Conservation (phyloP, 2,888 invertebrate genomes). For the Empis stercorea region DNA sequence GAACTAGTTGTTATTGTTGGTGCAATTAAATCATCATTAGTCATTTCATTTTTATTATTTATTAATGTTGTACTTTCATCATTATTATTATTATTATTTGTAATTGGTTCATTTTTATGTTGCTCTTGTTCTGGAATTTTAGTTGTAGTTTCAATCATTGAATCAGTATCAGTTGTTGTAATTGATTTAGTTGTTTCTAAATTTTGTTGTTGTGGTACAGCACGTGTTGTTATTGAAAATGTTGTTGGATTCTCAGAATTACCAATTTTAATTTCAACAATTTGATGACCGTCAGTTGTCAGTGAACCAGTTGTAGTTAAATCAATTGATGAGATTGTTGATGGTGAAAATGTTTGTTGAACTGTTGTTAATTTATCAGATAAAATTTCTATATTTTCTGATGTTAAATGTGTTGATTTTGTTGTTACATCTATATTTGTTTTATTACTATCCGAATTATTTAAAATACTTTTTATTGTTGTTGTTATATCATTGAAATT, state of each 20-base stretch:
- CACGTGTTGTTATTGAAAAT: conserved; percentile 9
- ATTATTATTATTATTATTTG: background rate
- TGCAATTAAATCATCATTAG: conserved; percentile 7
- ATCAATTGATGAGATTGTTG: background rate
- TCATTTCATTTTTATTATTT: conserved; percentile 1
- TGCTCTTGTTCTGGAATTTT: background rate
- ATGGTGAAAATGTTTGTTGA: background rate
- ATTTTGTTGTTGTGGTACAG: conserved; percentile 4
- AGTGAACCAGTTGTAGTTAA: background rate
- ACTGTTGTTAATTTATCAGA: no score
- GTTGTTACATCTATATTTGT: background rate
- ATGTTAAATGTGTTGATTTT: conserved; percentile 4
- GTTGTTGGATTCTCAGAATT: conserved; percentile 10
- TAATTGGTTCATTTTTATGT: background rate
- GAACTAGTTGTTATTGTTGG: conserved; percentile 2
- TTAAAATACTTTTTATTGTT: conserved; percentile 4
- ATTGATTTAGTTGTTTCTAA: background rate
- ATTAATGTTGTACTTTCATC: background rate
- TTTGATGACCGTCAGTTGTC: conserved; percentile 8
- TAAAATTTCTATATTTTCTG: background rate
- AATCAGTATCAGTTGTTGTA: background rate
- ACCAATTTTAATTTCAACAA: conserved; percentile 11
- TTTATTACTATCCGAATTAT: conserved; percentile 1
- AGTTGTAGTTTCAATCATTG: background rate
- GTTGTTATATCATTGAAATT: conserved; percentile 2